Evolutionary conservation across 2,888 invertebrate genomes (phyloP).

Genomic region (Macrosiphum euphorbiae): DNA sequence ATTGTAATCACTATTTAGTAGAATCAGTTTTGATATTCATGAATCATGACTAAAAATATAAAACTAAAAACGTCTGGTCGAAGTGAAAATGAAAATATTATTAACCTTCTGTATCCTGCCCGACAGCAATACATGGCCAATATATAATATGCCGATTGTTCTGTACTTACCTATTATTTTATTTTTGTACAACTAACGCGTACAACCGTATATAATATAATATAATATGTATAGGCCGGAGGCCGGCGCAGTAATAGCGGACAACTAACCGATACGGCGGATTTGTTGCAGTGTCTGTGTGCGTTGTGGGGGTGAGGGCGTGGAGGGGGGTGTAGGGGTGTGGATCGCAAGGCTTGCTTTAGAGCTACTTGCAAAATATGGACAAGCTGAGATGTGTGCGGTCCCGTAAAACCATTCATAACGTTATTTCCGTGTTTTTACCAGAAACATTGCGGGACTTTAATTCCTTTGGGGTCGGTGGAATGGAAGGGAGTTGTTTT

Average conservation of each 20-base stretch:
- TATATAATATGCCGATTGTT: background rate
- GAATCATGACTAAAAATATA: background rate
- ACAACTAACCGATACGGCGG: background rate
- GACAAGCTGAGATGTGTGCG: conserved; percentile 19
- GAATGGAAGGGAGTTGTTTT: conserved; percentile 47
- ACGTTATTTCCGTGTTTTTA: conserved; percentile 62
- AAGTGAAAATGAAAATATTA: background rate
- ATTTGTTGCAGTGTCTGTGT: background rate
- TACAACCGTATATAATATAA: background rate
- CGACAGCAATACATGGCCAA: background rate
- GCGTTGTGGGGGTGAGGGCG: background rate
- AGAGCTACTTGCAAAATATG: conserved; percentile 44
- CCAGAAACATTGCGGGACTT: conserved; percentile 51
- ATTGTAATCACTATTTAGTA: background rate
- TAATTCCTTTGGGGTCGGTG: conserved; percentile 51
- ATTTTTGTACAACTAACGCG: background rate
- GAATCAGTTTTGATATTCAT: background rate
- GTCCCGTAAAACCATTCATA: conserved; percentile 56
- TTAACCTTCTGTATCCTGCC: no score
- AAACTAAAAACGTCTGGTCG: background rate
- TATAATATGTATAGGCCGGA: background rate
- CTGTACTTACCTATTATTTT: background rate
- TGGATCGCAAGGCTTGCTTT: background rate
- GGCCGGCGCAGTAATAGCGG: background rate
- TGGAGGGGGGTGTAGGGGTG: background rate